Conservation (phyloP, 35 echinoderm and acorn worm species). For the Apostichopus japonicus region DNA sequence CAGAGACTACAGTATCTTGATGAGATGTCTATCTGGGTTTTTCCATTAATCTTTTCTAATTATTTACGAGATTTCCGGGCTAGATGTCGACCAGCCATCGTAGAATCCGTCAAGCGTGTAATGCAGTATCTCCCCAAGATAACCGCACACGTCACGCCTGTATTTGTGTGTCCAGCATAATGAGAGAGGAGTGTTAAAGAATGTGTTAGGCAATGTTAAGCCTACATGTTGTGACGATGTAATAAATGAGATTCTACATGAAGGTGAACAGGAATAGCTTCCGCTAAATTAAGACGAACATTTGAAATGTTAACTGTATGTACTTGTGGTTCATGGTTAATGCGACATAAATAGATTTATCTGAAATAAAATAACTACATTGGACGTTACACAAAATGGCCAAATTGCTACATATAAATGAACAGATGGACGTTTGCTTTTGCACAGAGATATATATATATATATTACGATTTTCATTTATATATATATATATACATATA, state of each 20-base stretch:
- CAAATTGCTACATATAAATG: background rate
- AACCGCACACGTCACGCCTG: constrained; percentile 6
- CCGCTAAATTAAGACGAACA: too few relatives aligned
- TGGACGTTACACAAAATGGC: background rate
- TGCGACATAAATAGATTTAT: too few relatives aligned
- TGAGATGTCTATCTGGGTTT: background rate
- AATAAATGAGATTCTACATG: background rate
- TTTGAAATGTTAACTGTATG: too few relatives aligned
- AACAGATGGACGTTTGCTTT: too few relatives aligned
- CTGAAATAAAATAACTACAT: too few relatives aligned
- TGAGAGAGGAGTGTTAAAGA: background rate
- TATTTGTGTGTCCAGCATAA: background rate
- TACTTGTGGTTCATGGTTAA: too few relatives aligned
- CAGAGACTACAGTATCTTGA: background rate
- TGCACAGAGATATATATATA: too few relatives aligned
- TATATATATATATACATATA: too few relatives aligned
- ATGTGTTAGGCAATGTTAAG: background rate
- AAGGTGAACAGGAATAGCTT: background rate
- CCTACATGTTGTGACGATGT: background rate
- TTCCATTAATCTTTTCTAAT: constrained; percentile 45
- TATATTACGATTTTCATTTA: too few relatives aligned
- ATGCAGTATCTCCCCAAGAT: constrained; percentile 14
- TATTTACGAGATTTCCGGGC: constrained; percentile 36
- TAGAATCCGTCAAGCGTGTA: constrained; percentile 31
- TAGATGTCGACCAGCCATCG: background rate